Evolutionary conservation across 1,140 invertebrate genomes (phyloP).

Genomic region (Orius laevigatus): DNA sequence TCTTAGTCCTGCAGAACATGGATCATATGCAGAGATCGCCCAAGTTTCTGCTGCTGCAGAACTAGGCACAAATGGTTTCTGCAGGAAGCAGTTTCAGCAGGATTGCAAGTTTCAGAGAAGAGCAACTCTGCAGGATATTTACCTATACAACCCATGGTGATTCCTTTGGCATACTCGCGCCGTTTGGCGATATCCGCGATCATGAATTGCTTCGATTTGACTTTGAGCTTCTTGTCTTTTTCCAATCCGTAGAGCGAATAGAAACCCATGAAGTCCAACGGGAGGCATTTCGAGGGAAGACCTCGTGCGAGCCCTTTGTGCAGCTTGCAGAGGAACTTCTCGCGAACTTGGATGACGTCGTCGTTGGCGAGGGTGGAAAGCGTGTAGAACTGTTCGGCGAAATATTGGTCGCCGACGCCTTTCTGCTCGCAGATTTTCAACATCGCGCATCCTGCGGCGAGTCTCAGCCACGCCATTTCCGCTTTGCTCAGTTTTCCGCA

Average conservation of each 20-base stretch:
- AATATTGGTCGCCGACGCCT: constrained; percentile 86
- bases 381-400: constrained; percentile 86
- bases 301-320: constrained; percentile 74
- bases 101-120: too few species aligned
- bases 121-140: constrained; percentile 18
- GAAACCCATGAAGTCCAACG: constrained; percentile 89
- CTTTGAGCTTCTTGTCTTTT: constrained; percentile 53
- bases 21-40: too few species aligned
- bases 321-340: constrained; percentile 76
- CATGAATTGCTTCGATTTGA: constrained; percentile 58
- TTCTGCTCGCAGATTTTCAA: constrained; percentile 92
- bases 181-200: constrained; percentile 72
- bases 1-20: too few species aligned
- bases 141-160: constrained; percentile 37
- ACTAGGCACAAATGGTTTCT: too few species aligned
- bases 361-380: constrained; percentile 80
- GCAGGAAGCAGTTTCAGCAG: too few species aligned
- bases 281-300: constrained; percentile 74
- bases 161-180: constrained; percentile 76
- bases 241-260: constrained; percentile 45
- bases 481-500: constrained; percentile 49
- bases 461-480: constrained; percentile 82
- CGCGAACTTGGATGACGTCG: constrained; percentile 76
- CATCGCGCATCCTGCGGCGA: constrained; percentile 87
- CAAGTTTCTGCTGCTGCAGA: too few species aligned